Conservation (phyloP, 2,888 invertebrate genomes). For the Synanthedon formicaeformis region DNA sequence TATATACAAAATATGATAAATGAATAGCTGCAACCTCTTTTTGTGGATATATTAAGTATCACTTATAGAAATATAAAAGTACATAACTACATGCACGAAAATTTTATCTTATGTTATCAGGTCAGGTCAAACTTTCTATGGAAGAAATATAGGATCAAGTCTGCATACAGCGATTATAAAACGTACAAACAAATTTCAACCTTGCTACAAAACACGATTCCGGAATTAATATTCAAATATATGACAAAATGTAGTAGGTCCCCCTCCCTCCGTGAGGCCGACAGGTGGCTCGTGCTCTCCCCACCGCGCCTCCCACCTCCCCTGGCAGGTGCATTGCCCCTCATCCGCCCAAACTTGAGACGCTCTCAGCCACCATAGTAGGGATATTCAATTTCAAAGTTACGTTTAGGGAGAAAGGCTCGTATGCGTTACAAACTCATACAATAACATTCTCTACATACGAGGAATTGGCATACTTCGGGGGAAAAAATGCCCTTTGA, state of each 20-base stretch:
- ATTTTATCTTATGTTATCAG: too few relatives aligned
- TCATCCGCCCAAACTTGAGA: not conserved
- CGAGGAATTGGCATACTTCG: too few relatives aligned
- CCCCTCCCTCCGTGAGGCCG: conserved; percentile 15
- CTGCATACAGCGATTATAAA: too few relatives aligned
- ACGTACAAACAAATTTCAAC: not conserved
- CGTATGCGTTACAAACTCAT: not conserved
- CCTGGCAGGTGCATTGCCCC: conserved; percentile 2
- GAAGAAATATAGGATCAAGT: too few relatives aligned
- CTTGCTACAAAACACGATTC: not conserved
- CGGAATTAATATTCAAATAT: not conserved
- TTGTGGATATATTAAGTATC: too few relatives aligned
- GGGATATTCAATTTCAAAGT: not conserved
- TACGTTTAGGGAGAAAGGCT: not conserved
- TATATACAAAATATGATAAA: too few relatives aligned
- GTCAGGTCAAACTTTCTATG: too few relatives aligned
- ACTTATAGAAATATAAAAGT: too few relatives aligned
- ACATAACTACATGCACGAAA: too few relatives aligned
- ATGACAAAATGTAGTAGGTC: conserved; percentile 11
- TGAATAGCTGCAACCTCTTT: too few relatives aligned
- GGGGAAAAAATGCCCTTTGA: too few relatives aligned
- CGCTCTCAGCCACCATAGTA: not conserved
- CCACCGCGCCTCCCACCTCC: conserved; percentile 3
- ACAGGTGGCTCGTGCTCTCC: conserved; percentile 27
- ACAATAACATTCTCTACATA: too few relatives aligned